Conservation (phyloP, 1,140 invertebrate species). For the Psix sp. region DNA sequence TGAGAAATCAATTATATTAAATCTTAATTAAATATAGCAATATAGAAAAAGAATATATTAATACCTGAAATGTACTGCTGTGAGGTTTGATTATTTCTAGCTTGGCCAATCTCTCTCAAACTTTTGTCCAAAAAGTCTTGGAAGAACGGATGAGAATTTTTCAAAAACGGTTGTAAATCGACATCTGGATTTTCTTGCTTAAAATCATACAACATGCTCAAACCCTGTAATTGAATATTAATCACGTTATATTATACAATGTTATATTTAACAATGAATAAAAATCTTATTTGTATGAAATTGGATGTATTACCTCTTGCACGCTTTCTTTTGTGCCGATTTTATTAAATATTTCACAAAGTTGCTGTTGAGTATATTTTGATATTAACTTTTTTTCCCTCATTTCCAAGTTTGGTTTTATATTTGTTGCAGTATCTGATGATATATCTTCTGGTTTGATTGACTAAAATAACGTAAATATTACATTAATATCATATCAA, state of each 20-base stretch:
- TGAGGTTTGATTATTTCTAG: constrained; percentile 77
- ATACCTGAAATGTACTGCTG: constrained; percentile 58
- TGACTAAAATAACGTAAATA: constrained; percentile 65
- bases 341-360: constrained; percentile 94
- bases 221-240: constrained; percentile 77
- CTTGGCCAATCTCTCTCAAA: constrained; percentile 86
- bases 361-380: constrained; percentile 86
- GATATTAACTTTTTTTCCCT: constrained; percentile 79
- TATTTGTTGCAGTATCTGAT: constrained; percentile 69
- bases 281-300: not conserved
- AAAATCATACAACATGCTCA: constrained; percentile 92
- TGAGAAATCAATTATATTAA: constrained; percentile 1
- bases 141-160: constrained; percentile 93
- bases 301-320: constrained; percentile 80
- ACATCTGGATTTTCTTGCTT: constrained; percentile 93
- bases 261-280: not conserved
- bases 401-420: constrained; percentile 71
- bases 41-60: constrained; percentile 67
- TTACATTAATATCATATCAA: constrained; percentile 13
- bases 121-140: constrained; percentile 94
- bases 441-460: constrained; percentile 77
- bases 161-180: constrained; percentile 89
- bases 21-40: constrained; percentile 52
- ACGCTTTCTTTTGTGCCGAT: constrained; percentile 93
- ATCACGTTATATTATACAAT: not conserved